phyloP scores from a whole-genome alignment of 2,113 vertebrate species.

The Irena cyanogastra region DNA sequence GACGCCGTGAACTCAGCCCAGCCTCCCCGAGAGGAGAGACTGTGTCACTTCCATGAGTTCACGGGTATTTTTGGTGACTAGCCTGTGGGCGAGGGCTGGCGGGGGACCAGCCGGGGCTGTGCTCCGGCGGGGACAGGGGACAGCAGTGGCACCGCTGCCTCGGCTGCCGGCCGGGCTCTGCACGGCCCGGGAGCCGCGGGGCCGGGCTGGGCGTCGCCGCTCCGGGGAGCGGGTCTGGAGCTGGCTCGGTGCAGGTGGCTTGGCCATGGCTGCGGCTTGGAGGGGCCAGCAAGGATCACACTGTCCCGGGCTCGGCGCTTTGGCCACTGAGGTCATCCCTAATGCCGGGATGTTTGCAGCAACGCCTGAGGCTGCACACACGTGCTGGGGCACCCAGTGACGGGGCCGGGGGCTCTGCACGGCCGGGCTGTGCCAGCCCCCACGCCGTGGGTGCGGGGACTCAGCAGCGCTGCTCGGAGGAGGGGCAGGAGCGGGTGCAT shows the following conservation, averaged over 20 bases:
- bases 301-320: background rate
- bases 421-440: background rate
- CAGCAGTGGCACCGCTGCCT: background rate
- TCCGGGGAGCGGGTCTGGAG: background rate
- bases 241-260: background rate
- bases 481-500: accelerated
- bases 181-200: accelerated
- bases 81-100: background rate
- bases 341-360: background rate
- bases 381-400: accelerated
- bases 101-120: accelerated
- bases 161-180: background rate
- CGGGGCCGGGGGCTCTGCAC: accelerated
- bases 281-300: background rate
- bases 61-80: conserved; percentile 25
- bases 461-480: accelerated
- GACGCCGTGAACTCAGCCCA: background rate
- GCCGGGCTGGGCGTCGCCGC: background rate
- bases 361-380: background rate
- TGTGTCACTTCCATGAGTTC: conserved; percentile 11
- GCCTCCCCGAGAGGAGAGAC: background rate
- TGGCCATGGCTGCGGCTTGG: background rate
- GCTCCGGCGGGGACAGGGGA: accelerated
- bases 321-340: background rate
- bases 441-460: accelerated